Percentiles rank a stretch among this genome's conserved stretches.
These are phyloP conservation scores for Selene dorsalis DNA, from an alignment of 2,797 vertebrate genomes.

Conservation along the genomic window DNA sequence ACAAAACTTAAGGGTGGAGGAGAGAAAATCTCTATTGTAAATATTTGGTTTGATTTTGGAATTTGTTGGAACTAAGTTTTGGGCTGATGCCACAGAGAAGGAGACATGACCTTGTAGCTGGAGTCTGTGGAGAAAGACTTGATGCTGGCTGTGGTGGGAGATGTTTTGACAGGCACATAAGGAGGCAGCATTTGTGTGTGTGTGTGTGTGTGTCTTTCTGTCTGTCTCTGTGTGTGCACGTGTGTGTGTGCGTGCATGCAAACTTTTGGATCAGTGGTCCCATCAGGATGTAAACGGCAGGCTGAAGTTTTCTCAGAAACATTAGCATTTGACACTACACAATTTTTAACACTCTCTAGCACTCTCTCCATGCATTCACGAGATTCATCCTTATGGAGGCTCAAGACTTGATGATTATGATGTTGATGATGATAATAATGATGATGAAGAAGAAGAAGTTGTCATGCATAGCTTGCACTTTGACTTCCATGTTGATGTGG, in stretches of 20 bases:
- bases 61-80: constrained; percentile 60
- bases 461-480: background rate
- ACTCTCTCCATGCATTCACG: background rate
- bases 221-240: background rate
- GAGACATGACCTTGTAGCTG: constrained; percentile 62
- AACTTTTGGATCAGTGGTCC: constrained; percentile 32
- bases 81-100: constrained; percentile 39
- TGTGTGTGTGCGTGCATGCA: constrained; percentile 23
- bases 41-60: constrained; percentile 75
- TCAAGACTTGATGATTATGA: too few relatives aligned
- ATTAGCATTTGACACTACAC: background rate
- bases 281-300: constrained; percentile 21
- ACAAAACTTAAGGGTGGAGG: constrained; percentile 7
- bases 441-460: background rate
- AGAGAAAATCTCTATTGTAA: constrained; percentile 66
- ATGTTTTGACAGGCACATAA: constrained; percentile 53
- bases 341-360: background rate
- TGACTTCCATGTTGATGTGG: background rate
- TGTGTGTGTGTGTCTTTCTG: too few relatives aligned
- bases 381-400: background rate
- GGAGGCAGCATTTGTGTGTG: constrained; percentile 19
- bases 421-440: too few relatives aligned
- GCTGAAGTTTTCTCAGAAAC: background rate
- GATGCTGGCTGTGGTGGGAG: constrained; percentile 56
- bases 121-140: constrained; percentile 45